Conservation (phyloP, 2,888 invertebrate genomes). For the Aleiodes alternator region DNA sequence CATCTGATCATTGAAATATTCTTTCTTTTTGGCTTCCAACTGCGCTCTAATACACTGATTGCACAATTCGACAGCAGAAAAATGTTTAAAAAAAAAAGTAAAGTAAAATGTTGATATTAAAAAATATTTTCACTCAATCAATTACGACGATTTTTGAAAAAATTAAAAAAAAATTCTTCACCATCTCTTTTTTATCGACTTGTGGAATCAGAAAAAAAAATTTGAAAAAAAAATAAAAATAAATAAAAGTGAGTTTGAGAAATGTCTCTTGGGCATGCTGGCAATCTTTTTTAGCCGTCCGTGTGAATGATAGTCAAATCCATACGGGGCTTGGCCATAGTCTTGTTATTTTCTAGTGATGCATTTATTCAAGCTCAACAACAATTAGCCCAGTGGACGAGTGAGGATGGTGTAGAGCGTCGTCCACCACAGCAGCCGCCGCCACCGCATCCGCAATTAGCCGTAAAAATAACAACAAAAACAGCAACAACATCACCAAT, state of each 20-base stretch:
- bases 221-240: constrained; percentile 20
- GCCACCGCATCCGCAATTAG: constrained; percentile 71
- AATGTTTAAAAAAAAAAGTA: no score
- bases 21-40: no score
- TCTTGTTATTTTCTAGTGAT: constrained; percentile 94
- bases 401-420: constrained; percentile 82
- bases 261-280: constrained; percentile 39
- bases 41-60: no score
- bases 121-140: no score
- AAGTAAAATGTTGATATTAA: no score
- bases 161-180: no score
- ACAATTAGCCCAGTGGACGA: constrained; percentile 96
- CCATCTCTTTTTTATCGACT: constrained; percentile 33
- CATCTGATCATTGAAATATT: no score
- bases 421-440: constrained; percentile 76
- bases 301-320: constrained; percentile 44
- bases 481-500: constrained; percentile 78
- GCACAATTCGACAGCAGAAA: no score
- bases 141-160: no score
- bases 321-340: constrained; percentile 69
- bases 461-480: constrained; percentile 68
- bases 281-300: constrained; percentile 40
- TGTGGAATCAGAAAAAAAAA: constrained; percentile 33
- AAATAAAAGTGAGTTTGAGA: constrained; percentile 7
- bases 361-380: constrained; percentile 98